phyloP scores from a whole-genome alignment of 2,797 vertebrate genomes.

The Paedocypris micromegethes region DNA sequence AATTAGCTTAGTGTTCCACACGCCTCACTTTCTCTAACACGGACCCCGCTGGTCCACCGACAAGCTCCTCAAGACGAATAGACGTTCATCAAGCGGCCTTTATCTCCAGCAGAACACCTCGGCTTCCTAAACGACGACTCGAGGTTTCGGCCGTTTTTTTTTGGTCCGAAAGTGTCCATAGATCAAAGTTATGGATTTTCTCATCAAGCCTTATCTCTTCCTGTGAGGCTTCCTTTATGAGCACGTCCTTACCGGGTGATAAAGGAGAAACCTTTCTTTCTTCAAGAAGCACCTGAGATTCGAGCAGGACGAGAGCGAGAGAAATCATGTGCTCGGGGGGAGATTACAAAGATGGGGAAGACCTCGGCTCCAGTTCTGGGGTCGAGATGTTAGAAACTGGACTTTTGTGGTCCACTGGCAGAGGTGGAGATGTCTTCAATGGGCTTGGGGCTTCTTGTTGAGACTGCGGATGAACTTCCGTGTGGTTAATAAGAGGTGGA shows the following conservation, averaged over 20 bases:
- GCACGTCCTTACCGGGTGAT: slow-evolving; percentile 41
- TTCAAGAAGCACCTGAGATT: slow-evolving; percentile 34
- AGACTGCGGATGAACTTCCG: slow-evolving; percentile 39
- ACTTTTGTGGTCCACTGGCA: no score
- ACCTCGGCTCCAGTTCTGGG: no score
- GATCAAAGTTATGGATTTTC: slow-evolving; percentile 56
- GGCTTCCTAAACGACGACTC: slow-evolving; percentile 27
- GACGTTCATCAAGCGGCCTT: slow-evolving; percentile 30
- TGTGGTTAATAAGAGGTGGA: slow-evolving; percentile 49
- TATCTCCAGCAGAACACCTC: slow-evolving; percentile 42
- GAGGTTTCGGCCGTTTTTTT: slow-evolving; percentile 8
- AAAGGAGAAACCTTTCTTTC: slow-evolving; percentile 17
- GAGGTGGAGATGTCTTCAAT: no score
- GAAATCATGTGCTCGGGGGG: slow-evolving; percentile 39
- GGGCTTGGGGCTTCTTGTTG: neutral
- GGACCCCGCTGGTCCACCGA: neutral
- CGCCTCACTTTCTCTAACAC: no score
- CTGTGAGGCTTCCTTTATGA: slow-evolving; percentile 24
- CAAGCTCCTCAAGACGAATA: slow-evolving; percentile 28
- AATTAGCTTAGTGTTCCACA: no score
- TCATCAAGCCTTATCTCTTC: slow-evolving; percentile 51
- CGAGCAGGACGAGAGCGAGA: slow-evolving; percentile 21
- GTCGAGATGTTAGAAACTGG: no score
- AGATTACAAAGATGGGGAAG: slow-evolving; percentile 40
- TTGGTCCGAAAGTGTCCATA: slow-evolving; percentile 24